Base-by-base conservation (phyloP, 2,113 vertebrate species). In the Ornithorhynchus anatinus region DNA sequence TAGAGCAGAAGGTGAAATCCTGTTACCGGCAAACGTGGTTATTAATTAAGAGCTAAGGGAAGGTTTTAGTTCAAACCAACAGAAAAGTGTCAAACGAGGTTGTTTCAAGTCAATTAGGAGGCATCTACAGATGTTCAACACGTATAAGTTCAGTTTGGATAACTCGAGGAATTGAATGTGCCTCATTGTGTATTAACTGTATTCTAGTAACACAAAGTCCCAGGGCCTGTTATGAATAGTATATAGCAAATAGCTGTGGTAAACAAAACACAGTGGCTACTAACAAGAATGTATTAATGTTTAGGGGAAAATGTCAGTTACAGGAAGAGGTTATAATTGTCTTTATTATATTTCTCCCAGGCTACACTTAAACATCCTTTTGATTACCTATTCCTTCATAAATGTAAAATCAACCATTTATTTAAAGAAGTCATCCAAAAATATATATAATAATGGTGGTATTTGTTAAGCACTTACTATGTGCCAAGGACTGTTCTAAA, bases 31-130 rank as follows among this genome's bases (percentile, higher is more conserved):
- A 77, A 59, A 80, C 75, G 29, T 50, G 22, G 1, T 3, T 62
- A 76, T 74, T 81, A 81, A 82, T 51, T 71, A 75, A 36, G 29
- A 71, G 47, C 52, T 75, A 80, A 59, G 1, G 20, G 15, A 32
- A 36, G 2, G 4, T 59, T 54, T 74, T 0, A 47, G 67, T 59
- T 17, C 48, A 61, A 75, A 61, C 14, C 1, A 50, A 84, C 47
- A 52, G 19, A 69, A 64, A 69, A 57, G 56, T 4, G 25, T 57
- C 51, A 13, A 19, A 40, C 44, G 3, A 12, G 7, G 25, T 35
- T 3, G 23, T 43, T 4, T 48, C 85, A 73, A 76, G 71, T 69
- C 59, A 68, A 66, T 47, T 8, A 42, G 62, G 69, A 70, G 20
- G 15, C 32, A 44, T 36, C 23, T 40, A 48, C 3, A 5, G 52